Evolutionary conservation across 2,888 invertebrate species (phyloP), one percentile per base, ranked within the genome.

Genomic region (Synergus umbraculus): DNA sequence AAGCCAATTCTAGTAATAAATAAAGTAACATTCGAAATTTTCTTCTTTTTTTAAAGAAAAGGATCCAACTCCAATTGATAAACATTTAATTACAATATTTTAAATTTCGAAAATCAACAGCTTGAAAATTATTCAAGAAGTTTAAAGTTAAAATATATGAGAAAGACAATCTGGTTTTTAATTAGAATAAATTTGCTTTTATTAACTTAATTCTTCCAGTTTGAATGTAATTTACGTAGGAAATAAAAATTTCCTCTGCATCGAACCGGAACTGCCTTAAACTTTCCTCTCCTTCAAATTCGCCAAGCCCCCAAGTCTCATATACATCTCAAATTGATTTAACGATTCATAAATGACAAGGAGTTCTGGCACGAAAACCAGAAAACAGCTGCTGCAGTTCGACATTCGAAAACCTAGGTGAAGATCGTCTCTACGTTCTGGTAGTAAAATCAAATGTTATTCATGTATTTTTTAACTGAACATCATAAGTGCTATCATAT

Each of bases 351-450:
- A 73, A 73, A 73, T 54, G 73, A 73, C 73, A 73, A 73, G 73
- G 41, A 73, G 41, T 37, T 73, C 37, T 73, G 73, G 49, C 54
- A 73, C 73, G 37, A 29, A 10, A 73, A 73, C 54, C 37, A 49
- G 73, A 73, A 73, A 73, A 73, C 73, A 73, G 73, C 73, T 73
- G 73, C 54, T 73, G 54, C 73, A 73, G 37, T 73, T 73, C 54
- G 73, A 73, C 41, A 73, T 73, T 73, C 54, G 49, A 41, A 54
- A 41, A 73, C 49, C 54, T 49, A 73, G 73, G 73, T 73, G 73
- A 73, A 69, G 54, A 54, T 73, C 41, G 37, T n/a, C 37, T 73
- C 29, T 10, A 73, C 22, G 37, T 58, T 73, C 69, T 49, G 49
- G 9, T 9, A 69, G 13, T 12, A 29, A 22, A 46, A 69, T 15